A percentile compares a stretch with the other conserved stretches of the same genome.
These are phyloP conservation scores for Saccostrea echinata DNA, from an alignment of 1,140 invertebrate species.

Conservation along the genomic window DNA sequence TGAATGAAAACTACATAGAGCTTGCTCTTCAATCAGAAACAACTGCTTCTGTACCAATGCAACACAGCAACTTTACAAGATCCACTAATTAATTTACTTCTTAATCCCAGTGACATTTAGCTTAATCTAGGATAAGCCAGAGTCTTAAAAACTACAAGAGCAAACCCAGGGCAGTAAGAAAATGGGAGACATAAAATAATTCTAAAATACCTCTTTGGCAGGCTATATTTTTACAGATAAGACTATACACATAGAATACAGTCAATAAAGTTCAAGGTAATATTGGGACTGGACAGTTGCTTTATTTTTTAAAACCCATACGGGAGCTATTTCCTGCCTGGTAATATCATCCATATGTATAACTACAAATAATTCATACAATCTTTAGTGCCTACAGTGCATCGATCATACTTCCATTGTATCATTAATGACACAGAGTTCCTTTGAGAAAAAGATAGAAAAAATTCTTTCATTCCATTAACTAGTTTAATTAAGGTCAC, in stretches of 20 bases:
- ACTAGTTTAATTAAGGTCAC: background rate
- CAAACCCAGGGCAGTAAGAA: background rate
- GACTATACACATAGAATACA: background rate
- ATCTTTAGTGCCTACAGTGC: background rate
- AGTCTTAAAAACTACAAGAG: background rate
- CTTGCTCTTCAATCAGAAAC: too few species aligned
- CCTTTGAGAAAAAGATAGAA: background rate
- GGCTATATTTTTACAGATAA: background rate
- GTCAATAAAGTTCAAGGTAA: background rate
- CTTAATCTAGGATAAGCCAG: background rate
- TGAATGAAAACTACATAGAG: too few species aligned
- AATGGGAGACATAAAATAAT: background rate
- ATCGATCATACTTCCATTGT: background rate
- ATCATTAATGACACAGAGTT: background rate
- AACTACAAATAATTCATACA: background rate
- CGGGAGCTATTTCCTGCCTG: too few species aligned
- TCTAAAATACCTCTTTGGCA: background rate
- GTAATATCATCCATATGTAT: background rate
- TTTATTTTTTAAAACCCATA: background rate
- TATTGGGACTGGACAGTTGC: background rate
- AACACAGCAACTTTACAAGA: too few species aligned
- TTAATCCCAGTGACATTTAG: background rate
- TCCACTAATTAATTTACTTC: background rate
- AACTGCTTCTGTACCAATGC: too few species aligned
- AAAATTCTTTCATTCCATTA: background rate